Percentiles rank a stretch among this genome's conserved stretches.
These are phyloP conservation scores for Nylanderia fulva DNA, from an alignment of 1,140 invertebrate genomes.

Conservation along the genomic window DNA sequence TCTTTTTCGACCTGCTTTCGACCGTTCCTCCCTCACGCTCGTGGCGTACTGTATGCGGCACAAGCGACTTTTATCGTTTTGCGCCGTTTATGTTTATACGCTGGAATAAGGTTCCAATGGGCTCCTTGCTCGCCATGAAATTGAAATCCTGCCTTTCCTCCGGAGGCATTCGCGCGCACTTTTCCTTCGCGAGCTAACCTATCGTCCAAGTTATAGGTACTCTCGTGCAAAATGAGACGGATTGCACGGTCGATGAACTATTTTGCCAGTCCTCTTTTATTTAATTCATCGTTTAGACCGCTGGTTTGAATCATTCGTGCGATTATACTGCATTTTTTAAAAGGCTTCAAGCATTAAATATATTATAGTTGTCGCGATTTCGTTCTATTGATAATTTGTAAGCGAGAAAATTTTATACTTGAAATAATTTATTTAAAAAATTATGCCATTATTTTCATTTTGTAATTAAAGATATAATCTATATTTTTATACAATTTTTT, in stretches of 20 bases:
- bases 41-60: conserved; percentile 22
- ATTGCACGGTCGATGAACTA: conserved; percentile 42
- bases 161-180: background rate
- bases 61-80: conserved; percentile 70
- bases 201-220: conserved; percentile 62
- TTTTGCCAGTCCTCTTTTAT: conserved; percentile 10
- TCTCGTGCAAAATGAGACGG: conserved; percentile 46
- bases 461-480: conserved; percentile 2
- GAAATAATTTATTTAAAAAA: conserved; percentile 18
- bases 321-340: background rate
- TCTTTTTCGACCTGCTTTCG: background rate
- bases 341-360: background rate
- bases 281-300: background rate
- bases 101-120: conserved; percentile 68
- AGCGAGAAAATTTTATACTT: background rate
- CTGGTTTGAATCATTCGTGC: background rate
- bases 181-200: conserved; percentile 52
- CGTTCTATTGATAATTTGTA: background rate
- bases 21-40: conserved; percentile 2
- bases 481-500: background rate
- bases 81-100: conserved; percentile 73
- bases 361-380: background rate
- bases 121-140: conserved; percentile 64
- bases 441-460: background rate
- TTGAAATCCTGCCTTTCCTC: conserved; percentile 67